Conservation (phyloP, 2,888 invertebrate genomes). For the Drosophila tripunctata region DNA sequence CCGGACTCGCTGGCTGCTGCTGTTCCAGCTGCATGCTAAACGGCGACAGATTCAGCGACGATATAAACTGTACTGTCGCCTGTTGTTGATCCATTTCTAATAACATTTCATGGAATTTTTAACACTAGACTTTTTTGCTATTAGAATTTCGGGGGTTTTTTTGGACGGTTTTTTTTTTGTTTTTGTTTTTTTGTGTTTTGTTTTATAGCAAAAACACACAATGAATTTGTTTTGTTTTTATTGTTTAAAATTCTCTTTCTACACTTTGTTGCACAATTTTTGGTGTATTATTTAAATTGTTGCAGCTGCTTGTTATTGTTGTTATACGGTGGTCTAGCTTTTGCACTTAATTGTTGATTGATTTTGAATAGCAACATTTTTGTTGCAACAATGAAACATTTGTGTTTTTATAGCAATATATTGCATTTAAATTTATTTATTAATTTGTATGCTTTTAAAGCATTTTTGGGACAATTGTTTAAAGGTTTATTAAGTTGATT, state of each 20-base stretch:
- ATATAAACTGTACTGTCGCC: constrained; percentile 92
- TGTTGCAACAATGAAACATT: constrained; percentile 31
- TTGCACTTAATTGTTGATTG: constrained; percentile 58
- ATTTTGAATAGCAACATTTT: constrained; percentile 57
- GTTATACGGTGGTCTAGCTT: constrained; percentile 69
- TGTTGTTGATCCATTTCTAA: constrained; percentile 94
- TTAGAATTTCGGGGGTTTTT: constrained; percentile 15
- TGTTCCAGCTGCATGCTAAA: constrained; percentile 90
- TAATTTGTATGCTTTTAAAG: constrained; percentile 13
- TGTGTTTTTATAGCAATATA: constrained; percentile 1
- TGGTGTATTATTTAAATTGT: constrained; percentile 22
- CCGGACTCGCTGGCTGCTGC: constrained; percentile 86
- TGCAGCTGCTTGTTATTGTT: constrained; percentile 23
- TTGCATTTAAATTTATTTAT: not conserved
- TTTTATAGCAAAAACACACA: no score
- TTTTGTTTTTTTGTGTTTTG: not conserved
- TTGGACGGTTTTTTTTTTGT: constrained; percentile 45
- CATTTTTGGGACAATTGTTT: constrained; percentile 15
- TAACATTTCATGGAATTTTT: constrained; percentile 86
- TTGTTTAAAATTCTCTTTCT: not conserved
- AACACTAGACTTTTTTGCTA: not conserved
- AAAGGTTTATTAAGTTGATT: not conserved
- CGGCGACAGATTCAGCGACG: constrained; percentile 95
- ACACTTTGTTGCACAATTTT: constrained; percentile 2
- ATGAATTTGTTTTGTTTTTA: constrained; percentile 11